A percentile compares a stretch with the other conserved stretches of the same genome.
Conservation (phyloP, 2,797 vertebrate species). For the Pangasius krempfi region DNA sequence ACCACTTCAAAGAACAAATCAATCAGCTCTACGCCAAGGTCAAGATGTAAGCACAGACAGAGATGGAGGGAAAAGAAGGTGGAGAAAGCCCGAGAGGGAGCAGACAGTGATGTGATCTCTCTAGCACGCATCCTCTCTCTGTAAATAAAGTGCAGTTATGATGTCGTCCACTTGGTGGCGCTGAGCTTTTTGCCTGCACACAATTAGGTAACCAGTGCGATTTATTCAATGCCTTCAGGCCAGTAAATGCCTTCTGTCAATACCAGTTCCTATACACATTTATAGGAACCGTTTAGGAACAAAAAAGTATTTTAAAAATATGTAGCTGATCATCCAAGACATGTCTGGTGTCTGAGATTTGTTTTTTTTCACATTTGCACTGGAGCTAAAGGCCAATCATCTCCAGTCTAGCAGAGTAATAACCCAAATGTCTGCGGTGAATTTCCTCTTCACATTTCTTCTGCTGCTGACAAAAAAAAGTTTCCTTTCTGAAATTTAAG, state of each 20-base stretch:
- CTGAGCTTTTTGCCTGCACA: not conserved
- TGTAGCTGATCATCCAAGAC: not conserved
- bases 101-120: too few species aligned
- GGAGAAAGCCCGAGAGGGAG: not conserved
- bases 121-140: not conserved
- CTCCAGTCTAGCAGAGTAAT: not conserved
- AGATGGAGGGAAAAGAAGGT: not conserved
- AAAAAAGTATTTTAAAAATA: not conserved
- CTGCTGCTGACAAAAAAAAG: not conserved
- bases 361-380: not conserved
- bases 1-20: constrained; percentile 84
- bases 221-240: constrained; percentile 27
- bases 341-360: not conserved
- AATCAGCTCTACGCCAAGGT: constrained; percentile 88
- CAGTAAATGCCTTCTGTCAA: constrained; percentile 14
- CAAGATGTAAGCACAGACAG: constrained; percentile 78
- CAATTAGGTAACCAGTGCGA: not conserved
- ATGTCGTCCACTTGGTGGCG: constrained; percentile 12
- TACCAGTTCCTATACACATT: not conserved
- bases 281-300: too few species aligned
- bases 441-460: not conserved
- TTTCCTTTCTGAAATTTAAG: not conserved
- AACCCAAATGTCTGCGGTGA: not conserved
- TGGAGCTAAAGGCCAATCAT: not conserved
- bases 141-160: constrained; percentile 19